Base-by-base conservation (phyloP, 2,797 vertebrate genomes). In the Gobionotothen gibberifrons region DNA sequence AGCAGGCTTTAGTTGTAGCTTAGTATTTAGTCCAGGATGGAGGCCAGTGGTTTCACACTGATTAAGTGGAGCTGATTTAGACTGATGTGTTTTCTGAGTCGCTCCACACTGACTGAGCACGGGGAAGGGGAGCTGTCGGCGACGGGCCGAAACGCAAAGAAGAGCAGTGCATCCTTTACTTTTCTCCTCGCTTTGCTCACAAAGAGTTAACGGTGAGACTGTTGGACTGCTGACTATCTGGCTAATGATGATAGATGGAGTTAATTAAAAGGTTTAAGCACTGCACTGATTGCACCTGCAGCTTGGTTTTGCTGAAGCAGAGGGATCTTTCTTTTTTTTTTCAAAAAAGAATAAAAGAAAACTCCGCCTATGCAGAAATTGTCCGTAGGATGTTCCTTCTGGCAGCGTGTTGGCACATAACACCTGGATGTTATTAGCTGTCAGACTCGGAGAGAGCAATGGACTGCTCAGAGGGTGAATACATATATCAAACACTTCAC, bases 211-310 rank as follows among this genome's bases (percentile, higher is more conserved):
- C 90, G 78, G 72, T 80, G 52, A 92, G 91, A 89, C 87, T 77
- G 85, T 75, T 56, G 85, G 32, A 36, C 32, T 36, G 84, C 88
- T 94, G 93, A 93, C 93, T 92, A 32, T 92, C 90, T 83, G 87
- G 88, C 93, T 95, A 94, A 95, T 94, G 93, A 94, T 95, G 95
- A 95, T 94, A 86, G 94, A 95, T 95, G 90, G 87, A 79, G 86
- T 94, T 94, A 94, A 95, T 95, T 94, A 95, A 91, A 93, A 91
- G 86, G 87, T 87, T 93, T 95, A 93, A 94, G 89, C 89, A 90
- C 87, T 79, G 87, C 46, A 12, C 90, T 92, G 93, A 94, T 93
- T 91, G 87, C 92, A 93, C 93, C 93, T 94, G 92, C 90, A 93
- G 84, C 84, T 85, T 19, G 58, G 65, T 85, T 87, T 68, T 17